Evolutionary conservation across 2,888 invertebrate genomes (phyloP).

Genomic region (Parnassius glacialis): DNA sequence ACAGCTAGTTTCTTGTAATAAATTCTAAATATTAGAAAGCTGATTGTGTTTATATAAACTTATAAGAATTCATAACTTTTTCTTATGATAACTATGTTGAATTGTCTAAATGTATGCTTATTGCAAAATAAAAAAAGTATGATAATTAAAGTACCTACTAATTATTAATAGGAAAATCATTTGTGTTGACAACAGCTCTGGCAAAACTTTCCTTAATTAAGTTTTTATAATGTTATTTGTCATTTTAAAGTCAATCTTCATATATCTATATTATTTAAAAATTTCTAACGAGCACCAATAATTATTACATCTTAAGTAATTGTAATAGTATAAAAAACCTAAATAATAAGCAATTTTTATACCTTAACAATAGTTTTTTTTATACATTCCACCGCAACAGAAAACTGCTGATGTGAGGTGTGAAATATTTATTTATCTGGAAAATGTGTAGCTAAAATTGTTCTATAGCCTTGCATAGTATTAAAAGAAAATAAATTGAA

Average conservation of each 20-base stretch:
- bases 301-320: slow-evolving; percentile 9
- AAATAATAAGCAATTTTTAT: slow-evolving; percentile 26
- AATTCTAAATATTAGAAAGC: background rate
- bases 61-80: no score
- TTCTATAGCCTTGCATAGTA: slow-evolving; percentile 52
- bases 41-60: no score
- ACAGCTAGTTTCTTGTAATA: background rate
- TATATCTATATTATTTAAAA: no score
- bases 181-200: no score
- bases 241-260: no score
- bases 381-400: slow-evolving; percentile 25
- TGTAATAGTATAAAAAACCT: slow-evolving; percentile 15
- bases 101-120: no score
- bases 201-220: no score
- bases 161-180: no score
- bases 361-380: slow-evolving; percentile 23
- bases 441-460: slow-evolving; percentile 1
- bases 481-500: slow-evolving; percentile 33
- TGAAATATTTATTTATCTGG: slow-evolving; percentile 10
- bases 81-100: no score
- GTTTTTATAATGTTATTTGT: slow-evolving; percentile 1
- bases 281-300: background rate
- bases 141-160: no score
- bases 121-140: no score
- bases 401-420: slow-evolving; percentile 2